Base-by-base conservation (phyloP, 2,113 vertebrate species). In the Tinamus guttatus region DNA sequence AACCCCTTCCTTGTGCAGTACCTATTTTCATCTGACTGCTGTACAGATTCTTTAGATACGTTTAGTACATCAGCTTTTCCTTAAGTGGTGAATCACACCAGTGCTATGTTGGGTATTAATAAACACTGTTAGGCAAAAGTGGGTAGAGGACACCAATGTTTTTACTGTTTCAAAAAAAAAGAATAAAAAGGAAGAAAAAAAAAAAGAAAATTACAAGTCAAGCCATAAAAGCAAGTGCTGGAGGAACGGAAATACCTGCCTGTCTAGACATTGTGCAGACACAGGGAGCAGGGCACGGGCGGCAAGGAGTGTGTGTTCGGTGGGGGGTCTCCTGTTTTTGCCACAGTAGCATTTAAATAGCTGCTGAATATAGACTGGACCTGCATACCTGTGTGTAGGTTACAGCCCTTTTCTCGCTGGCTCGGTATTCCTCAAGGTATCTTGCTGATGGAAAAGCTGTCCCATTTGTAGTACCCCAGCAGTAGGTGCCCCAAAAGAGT, bases 41-140 rank as follows among this genome's bases (percentile, higher is more conserved):
- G n/a, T 30, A 73, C 64, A 68, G 87, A 27, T 54, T 65, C 43
- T 56, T 41, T 38, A 64, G 82, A 47, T 77, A 51, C 54, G 21
- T 68, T 90, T 87, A 69, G 75, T 85, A 11, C 85, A 12, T 63
- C 85, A 77, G 65, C 76, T 68, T 49, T 71, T 81, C 80, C 69
- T 77, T 24, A 73, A 85, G 84, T 81, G 41, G n/a, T 88, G 91
- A 81, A 77, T 90, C 87, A 71, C 40, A 6, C 41, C 21, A 43
- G 36, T 1, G 7, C 30, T 34, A 24, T 49, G 38, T 5, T 34
- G 62, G 70, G 62, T 24, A 76, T 65, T 80, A 80, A 81, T 74
- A 60, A 90, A 89, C 65, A 63, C 18, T 85, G 19, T 74, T 25
- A 62, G 43, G 54, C 59, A 81, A 49, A 20, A 77, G 40, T 80